These are phyloP conservation scores for Hydrophis major DNA, from an alignment of 2,797 vertebrate genomes.

Conservation along the genomic window DNA sequence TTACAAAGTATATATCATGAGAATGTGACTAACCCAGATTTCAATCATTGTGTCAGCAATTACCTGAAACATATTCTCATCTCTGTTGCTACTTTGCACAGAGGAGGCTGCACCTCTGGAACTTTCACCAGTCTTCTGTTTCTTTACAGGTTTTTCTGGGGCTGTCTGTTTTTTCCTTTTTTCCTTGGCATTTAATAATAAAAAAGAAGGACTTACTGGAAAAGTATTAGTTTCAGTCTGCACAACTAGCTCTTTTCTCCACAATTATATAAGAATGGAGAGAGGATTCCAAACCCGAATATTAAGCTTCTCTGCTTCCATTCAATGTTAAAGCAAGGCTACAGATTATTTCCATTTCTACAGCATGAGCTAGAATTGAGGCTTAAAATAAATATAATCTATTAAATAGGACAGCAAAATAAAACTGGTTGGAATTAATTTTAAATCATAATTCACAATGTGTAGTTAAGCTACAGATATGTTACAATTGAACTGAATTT, in stretches of 20 bases:
- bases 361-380: background rate
- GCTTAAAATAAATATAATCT: background rate
- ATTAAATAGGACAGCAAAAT: background rate
- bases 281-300: background rate
- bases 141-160: constrained; percentile 88
- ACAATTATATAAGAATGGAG: background rate
- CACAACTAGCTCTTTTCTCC: background rate
- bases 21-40: background rate
- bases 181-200: constrained; percentile 68
- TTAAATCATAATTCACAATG: background rate
- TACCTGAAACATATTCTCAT: constrained; percentile 96
- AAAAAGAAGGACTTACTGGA: background rate
- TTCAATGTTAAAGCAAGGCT: background rate
- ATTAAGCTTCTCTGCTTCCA: background rate
- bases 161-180: constrained; percentile 89
- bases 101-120: constrained; percentile 86
- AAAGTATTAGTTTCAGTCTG: background rate
- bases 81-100: constrained; percentile 79
- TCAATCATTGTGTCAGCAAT: background rate
- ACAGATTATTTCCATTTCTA: background rate
- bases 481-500: background rate
- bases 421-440: background rate
- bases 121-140: constrained; percentile 89
- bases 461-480: background rate
- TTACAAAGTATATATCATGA: background rate